These are phyloP conservation scores for Chloropsis cyanopogon DNA, from an alignment of 2,113 vertebrate species.

Conservation along the genomic window DNA sequence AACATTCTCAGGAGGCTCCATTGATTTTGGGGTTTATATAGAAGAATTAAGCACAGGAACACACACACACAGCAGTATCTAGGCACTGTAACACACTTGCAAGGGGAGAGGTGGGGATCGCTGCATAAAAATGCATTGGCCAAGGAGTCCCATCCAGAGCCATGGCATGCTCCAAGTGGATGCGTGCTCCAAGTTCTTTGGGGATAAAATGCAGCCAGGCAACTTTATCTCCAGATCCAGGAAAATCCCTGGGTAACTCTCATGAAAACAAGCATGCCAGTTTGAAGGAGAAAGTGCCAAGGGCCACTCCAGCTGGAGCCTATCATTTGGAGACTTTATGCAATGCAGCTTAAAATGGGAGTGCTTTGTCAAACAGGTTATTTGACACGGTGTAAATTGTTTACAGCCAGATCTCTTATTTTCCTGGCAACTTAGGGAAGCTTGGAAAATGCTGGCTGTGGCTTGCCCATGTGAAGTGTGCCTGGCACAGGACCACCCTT, in stretches of 20 bases:
- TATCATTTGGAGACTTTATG: neutral
- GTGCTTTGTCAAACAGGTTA: neutral
- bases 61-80: neutral
- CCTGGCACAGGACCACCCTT: neutral
- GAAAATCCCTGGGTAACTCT: neutral
- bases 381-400: slow-evolving; percentile 9
- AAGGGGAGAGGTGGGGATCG: rapidly evolving
- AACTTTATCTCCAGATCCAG: neutral
- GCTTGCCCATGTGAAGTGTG: neutral
- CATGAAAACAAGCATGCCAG: rapidly evolving
- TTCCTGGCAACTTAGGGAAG: neutral
- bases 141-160: neutral
- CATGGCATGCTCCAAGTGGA: rapidly evolving
- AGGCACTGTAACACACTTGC: neutral
- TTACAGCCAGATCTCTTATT: neutral
- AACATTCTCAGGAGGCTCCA: neutral
- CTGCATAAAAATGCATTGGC: neutral
- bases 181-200: neutral
- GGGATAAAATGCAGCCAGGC: neutral
- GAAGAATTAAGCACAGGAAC: neutral
- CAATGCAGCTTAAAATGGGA: neutral
- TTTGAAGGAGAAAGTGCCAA: neutral
- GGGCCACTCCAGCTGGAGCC: neutral
- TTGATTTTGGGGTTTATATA: neutral
- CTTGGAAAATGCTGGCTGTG: neutral